Evolutionary conservation across 1,140 invertebrate species (phyloP), one percentile per base, ranked within the genome.

Genomic region (Nasonia vitripennis): DNA sequence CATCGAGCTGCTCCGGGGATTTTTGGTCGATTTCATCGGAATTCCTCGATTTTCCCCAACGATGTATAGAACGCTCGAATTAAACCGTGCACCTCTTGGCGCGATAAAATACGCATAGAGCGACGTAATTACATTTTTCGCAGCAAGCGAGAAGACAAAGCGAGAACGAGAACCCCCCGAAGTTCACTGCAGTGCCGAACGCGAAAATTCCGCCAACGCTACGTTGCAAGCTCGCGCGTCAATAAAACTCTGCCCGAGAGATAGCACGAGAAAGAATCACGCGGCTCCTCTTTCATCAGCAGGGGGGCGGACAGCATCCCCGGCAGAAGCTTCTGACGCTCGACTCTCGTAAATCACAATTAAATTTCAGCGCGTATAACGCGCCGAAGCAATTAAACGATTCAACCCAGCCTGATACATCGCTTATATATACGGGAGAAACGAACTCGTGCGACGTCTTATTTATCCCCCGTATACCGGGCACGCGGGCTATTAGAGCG

Each of bases 331-430:
- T 37, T 37, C 45, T 48, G 45, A 48, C 45, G 10, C 27, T 27
- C 45, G 45, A 11, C 9, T 10, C 31, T 75, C 27, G 7, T 67
- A 83, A 82, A 77, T 77, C 74, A 67, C 34, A 77, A 77, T 83
- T 62, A 83, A 41, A 27, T 41, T 17, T 67, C 10, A 45, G 34
- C 11, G 12, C 23, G 12, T n/a, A 27, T 27, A 74, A 14, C 0
- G 11, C 20, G 23, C 68, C 12, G 0, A 10, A 45, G 70, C n/a
- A 20, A 77, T 77, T 77, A 27, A 62, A 77, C 55, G 34, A 77
- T 55, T 55, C 17, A 83, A 77, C 51, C 73, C n/a, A 20, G n/a
- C 51, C 37, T 67, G 14, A 55, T 55, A 34, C 11, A 37, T 77
- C 41, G 41, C 55, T 62, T 62, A n/a, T 62, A n/a, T 62, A n/a